Base-by-base conservation (phyloP, 2,113 vertebrate species). In the Corvus moneduloides region DNA sequence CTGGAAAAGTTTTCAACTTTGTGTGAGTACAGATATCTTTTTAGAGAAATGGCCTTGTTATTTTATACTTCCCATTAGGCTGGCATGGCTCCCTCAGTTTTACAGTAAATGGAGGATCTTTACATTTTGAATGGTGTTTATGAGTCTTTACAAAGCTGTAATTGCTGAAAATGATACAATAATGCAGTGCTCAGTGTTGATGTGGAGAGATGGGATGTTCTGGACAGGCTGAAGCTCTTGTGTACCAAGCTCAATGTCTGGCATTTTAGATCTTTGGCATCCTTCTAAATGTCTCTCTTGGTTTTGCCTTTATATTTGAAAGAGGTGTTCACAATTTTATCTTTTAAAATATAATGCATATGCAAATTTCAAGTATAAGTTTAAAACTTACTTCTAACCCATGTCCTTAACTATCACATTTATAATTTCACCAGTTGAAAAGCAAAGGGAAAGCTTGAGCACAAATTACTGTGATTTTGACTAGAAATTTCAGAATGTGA, bases 81-180 rank as follows among this genome's bases (percentile, higher is more conserved):
- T 95, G 96, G 94, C 85, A 30, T 44, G 64, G 49, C 64, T 95
- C 88, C 76, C 46, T 93, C 18, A 11, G 44, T 90, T 90, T 93
- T 83, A 92, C 76, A 61, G 79, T 78, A 94, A 94, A 90, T 76
- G 64, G 76, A 78, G 77, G 54, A 68, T 89, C 76, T 94, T 93
- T 94, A 75, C 68, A 58, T 96, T 93, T 96, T 71, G 61, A 95
- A 96, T 90, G 76, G 83, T 76, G 96, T 92, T 88, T 92, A 75
- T 56, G 37, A 86, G 61, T 84, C 73, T 93, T 91, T 90, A 68
- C 82, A 89, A 91, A 94, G 64, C 48, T 92, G 27, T 90, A 95
- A 96, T 96, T 92, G 52, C 61, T 90, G 93, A 92, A 94, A 93
- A 93, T 90, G 41, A 82, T 90, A 84, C 44, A 90, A 71, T 90